Evolutionary conservation across 2,113 vertebrate genomes (phyloP).

Genomic region (Baryphthengus martii): DNA sequence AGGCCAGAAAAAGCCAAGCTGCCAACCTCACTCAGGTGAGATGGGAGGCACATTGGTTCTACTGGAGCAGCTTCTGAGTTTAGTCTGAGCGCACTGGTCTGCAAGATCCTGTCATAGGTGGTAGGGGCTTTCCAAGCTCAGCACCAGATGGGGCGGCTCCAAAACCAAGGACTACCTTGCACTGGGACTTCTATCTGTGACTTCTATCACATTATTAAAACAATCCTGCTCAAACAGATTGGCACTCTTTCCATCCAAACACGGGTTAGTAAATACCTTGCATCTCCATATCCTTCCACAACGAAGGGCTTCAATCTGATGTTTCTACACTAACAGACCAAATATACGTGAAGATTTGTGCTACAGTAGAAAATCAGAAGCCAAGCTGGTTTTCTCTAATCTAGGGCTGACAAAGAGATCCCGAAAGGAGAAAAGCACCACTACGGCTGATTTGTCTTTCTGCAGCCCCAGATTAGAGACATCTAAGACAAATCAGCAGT

Average conservation of each 20-base stretch:
- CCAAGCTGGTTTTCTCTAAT: background rate
- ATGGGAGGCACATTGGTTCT: rapidly evolving
- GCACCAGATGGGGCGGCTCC: background rate
- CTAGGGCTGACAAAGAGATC: too few relatives aligned
- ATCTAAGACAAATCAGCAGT: background rate
- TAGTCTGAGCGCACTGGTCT: too few relatives aligned
- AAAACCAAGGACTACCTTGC: background rate
- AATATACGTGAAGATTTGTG: background rate
- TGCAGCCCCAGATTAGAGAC: too few relatives aligned
- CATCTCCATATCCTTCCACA: background rate
- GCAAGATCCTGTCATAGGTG: background rate
- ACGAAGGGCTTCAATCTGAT: background rate
- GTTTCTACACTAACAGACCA: background rate
- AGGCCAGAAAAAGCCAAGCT: background rate
- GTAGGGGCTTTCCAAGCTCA: background rate
- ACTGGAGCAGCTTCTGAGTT: rapidly evolving
- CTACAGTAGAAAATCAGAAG: background rate
- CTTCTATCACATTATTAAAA: background rate
- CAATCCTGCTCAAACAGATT: background rate
- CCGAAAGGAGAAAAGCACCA: too few relatives aligned
- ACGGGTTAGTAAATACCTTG: background rate
- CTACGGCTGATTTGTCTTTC: too few relatives aligned
- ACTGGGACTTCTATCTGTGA: background rate
- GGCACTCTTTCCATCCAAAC: background rate
- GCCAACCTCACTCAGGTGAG: rapidly evolving